Conservation (phyloP, 2,888 invertebrate species). For the Cerceris rybyensis region DNA sequence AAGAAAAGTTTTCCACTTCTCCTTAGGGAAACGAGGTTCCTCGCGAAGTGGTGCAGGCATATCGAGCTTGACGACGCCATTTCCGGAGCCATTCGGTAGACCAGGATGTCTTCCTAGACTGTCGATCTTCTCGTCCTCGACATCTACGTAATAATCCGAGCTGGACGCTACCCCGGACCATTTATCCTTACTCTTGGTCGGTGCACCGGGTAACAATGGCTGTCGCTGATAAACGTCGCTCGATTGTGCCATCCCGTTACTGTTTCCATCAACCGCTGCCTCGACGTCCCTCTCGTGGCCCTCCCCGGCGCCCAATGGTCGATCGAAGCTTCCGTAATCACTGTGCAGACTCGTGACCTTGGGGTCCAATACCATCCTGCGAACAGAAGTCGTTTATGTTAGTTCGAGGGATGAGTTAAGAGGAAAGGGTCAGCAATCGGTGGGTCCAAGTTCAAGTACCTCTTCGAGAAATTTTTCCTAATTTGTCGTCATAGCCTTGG, state of each 20-base stretch:
- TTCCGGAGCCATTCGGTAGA: conserved; percentile 78
- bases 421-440: neutral
- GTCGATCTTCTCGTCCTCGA: conserved; percentile 82
- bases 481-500: no score
- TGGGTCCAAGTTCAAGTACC: neutral
- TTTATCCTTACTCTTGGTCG: conserved; percentile 82
- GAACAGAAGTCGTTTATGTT: conserved; percentile 58
- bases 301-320: conserved; percentile 78
- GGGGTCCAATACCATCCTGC: conserved; percentile 86
- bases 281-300: conserved; percentile 80
- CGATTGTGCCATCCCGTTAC: conserved; percentile 80
- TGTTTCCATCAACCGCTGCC: conserved; percentile 80
- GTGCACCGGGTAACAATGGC: conserved; percentile 83
- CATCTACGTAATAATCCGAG: conserved; percentile 82
- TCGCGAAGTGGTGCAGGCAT: conserved; percentile 88
- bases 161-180: conserved; percentile 81
- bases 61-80: conserved; percentile 85
- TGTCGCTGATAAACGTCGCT: conserved; percentile 85
- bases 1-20: conserved; percentile 91
- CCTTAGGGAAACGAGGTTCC: conserved; percentile 91
- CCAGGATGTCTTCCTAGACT: conserved; percentile 75
- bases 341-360: conserved; percentile 83
- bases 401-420: conserved; percentile 14
- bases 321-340: conserved; percentile 86
- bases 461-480: no score